Evolutionary conservation across 2,888 invertebrate species (phyloP), one percentile per base, ranked within the genome.

Genomic region (Drosophila pseudotalamancana): DNA sequence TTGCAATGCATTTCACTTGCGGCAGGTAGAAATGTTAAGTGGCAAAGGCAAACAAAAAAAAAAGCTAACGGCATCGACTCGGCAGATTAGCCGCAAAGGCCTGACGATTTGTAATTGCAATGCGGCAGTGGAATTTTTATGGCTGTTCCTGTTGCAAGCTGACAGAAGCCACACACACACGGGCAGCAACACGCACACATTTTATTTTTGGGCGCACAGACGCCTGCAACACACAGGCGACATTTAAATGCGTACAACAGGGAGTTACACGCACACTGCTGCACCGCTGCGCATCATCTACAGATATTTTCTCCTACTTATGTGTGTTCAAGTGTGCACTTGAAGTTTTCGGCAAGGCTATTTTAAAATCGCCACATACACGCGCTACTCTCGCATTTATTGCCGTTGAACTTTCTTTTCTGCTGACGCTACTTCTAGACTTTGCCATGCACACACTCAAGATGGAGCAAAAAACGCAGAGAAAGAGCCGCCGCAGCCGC

Each of bases 401-500:
- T 63, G 70, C 64, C 62, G 82, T 60, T 78, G 87, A 87, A 83
- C 83, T 83, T 83, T 83, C 83, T 87, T 83, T 83, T 73, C 69
- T 87, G 85, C 85, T 77, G 74, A 84, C 85, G 87, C 85, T 78
- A 65, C 80, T 86, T 87, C 87, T 83, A 82, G 83, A 74, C 69
- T 85, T 83, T 84, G 77, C 79, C 80, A 87, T 81, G 74, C 74
- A 67, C 67, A 71, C 70, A 72, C 51, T 37, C 40, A 70, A 77
- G 73, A 75, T 72, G 60, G 27, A 56, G 66, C 57, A 63, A 56
- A 64, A 57, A 59, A 49, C 39, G 62, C 43, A 62, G 34, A 69
- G 64, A 51, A 56, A 67, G 53, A 51, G 73, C 72, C 56, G 63
- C 46, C 54, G 55, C 35, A 55, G 73, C 76, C 66, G 73, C 70